Evolutionary conservation across 2,113 vertebrate species (phyloP).

Genomic region (Ictidomys tridecemlineatus): DNA sequence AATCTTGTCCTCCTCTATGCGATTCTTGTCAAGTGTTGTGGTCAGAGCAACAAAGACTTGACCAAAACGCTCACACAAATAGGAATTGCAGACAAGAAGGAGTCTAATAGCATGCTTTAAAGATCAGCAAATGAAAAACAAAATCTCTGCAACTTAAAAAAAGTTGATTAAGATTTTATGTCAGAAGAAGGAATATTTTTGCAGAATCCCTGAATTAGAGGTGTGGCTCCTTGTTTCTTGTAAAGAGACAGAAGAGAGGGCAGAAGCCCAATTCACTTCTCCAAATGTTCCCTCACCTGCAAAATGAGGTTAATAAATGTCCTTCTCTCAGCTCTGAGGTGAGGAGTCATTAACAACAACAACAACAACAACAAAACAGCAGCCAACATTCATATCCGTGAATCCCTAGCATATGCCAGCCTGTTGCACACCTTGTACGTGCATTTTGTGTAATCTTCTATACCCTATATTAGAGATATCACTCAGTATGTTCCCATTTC

Average conservation of each 20-base stretch:
- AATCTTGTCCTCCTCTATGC: neutral
- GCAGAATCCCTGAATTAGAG: neutral
- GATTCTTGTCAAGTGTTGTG: no score
- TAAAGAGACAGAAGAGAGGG: neutral
- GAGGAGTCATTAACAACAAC: neutral
- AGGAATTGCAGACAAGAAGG: neutral
- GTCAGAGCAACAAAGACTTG: no score
- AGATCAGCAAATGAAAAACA: neutral
- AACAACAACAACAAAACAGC: neutral
- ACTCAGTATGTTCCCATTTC: neutral
- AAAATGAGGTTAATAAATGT: neutral
- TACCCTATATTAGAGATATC: neutral
- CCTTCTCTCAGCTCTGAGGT: neutral
- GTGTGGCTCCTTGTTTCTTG: neutral
- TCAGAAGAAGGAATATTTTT: neutral
- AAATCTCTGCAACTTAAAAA: neutral
- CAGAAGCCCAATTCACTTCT: neutral
- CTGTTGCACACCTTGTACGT: neutral
- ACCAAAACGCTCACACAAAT: neutral
- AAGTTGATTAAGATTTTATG: neutral
- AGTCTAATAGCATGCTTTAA: neutral
- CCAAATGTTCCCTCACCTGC: neutral
- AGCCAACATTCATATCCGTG: neutral
- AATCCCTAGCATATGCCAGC: neutral
- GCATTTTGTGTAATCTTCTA: neutral